Evolutionary conservation across 2,888 invertebrate genomes (phyloP), one percentile per base, ranked within the genome.

Genomic region (Drosophila affinis): DNA sequence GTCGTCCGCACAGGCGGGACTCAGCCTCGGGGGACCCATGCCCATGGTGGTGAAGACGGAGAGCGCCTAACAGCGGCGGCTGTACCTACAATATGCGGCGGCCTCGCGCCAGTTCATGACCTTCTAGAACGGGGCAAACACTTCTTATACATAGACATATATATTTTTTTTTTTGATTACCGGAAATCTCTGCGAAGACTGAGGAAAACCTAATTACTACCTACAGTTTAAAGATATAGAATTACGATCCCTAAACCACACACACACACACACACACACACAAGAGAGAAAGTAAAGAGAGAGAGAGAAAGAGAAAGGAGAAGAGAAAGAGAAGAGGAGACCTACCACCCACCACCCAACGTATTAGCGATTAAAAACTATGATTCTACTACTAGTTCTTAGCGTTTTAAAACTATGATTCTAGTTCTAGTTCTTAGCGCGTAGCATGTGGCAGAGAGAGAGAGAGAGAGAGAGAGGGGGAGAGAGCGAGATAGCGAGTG

Each of bases 181-280:
- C 86, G 85, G 74, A 87, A 89, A 91, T 91, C 90, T 92, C 91
- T 91, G 92, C 90, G 86, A 92, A 92, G 92, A 92, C 92, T 92
- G 92, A 92, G 67, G 92, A 90, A 39, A 39, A 90, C 88, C 89
- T 87, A 84, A 78, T 75, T 88, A 81, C 88, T 86, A 88, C 85
- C 87, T 86, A 86, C 86, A 89, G 81, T 82, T 90, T 78, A 79
- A 85, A 75, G 81, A 76, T 79, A 65, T 76, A 78, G 67, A 75
- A 67, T 71, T 67, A 48, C 54, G 64, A 48, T 57, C 58, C 51
- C 67, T 14, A 44, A 58, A 39, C 57, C 34, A 55, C 46, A 55
- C 10, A 61, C 21, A 55, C 9, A 45, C 14, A 32, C 10, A 34
- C 12, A 7, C 27, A 27, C 29, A 29, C 9, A 29, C 9, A 29